These are phyloP conservation scores for Nephila pilipes DNA, from an alignment of 1,140 invertebrate genomes.

Conservation along the genomic window DNA sequence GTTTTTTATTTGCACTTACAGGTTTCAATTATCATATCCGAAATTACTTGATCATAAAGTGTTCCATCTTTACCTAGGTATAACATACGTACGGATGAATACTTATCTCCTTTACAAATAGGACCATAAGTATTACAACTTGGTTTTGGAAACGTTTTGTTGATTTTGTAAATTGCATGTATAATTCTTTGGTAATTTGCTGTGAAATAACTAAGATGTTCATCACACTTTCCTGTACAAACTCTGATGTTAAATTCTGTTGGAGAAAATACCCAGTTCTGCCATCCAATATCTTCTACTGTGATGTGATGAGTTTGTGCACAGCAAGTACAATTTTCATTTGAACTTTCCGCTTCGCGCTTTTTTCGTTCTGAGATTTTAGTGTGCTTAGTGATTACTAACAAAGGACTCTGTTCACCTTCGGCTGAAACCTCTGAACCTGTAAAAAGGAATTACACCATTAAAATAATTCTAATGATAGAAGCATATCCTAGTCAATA, in stretches of 20 bases:
- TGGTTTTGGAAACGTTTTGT: background rate
- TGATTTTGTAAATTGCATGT: conserved; percentile 32
- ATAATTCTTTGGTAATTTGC: conserved; percentile 21
- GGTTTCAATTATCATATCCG: conserved; percentile 34
- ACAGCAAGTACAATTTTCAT: conserved; percentile 27
- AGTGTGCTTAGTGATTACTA: conserved; percentile 34
- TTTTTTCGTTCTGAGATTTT: background rate
- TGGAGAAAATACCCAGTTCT: conserved; percentile 5
- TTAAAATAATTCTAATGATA: too few species aligned
- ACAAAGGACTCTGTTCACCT: background rate
- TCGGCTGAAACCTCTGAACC: background rate
- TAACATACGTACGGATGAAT: background rate
- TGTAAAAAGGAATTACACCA: background rate
- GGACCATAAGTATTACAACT: background rate
- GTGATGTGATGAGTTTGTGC: conserved; percentile 12
- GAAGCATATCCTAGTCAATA: too few species aligned
- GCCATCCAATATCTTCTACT: conserved; percentile 37
- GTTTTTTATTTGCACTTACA: conserved; percentile 21
- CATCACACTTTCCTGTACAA: conserved; percentile 19
- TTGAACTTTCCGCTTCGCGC: background rate
- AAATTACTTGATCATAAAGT: background rate
- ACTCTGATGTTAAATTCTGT: conserved; percentile 1
- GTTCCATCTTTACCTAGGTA: conserved; percentile 20
- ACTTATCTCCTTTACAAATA: background rate
- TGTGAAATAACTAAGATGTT: conserved; percentile 7